phyloP scores from a whole-genome alignment of 92 coral and sea anemone genomes.

The Phenganax marumi region DNA sequence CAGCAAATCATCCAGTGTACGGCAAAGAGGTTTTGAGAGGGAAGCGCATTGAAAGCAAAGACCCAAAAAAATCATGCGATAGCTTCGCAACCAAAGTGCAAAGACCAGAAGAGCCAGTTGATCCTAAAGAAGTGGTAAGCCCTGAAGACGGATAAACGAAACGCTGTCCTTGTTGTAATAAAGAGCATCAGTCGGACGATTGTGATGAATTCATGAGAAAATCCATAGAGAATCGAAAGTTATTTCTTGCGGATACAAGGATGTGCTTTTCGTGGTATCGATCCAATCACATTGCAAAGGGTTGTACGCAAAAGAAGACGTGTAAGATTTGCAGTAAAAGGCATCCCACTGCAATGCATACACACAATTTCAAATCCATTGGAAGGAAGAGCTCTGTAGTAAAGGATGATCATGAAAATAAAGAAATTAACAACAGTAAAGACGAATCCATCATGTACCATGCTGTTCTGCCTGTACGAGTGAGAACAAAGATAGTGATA shows the following conservation, averaged over 20 bases:
- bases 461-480: slow-evolving; percentile 54
- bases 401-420: neutral
- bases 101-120: neutral
- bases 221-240: slow-evolving; percentile 16
- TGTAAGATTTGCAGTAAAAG: slow-evolving; percentile 23
- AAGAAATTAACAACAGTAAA: neutral
- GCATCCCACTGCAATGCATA: slow-evolving; percentile 36
- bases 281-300: slow-evolving; percentile 18
- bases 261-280: slow-evolving; percentile 37
- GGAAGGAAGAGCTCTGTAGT: neutral
- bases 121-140: neutral
- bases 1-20: slow-evolving; percentile 64
- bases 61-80: slow-evolving; percentile 6
- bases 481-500: slow-evolving; percentile 33
- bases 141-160: neutral
- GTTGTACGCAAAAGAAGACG: slow-evolving; percentile 22
- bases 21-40: slow-evolving; percentile 8
- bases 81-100: slow-evolving; percentile 21
- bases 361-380: neutral
- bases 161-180: slow-evolving; percentile 10
- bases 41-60: slow-evolving; percentile 13
- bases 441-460: slow-evolving; percentile 43
- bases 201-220: slow-evolving; percentile 13
- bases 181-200: slow-evolving; percentile 22
- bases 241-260: slow-evolving; percentile 8